These are phyloP conservation scores for Tyria jacobaeae DNA, from an alignment of 2,888 invertebrate genomes.

Conservation along the genomic window DNA sequence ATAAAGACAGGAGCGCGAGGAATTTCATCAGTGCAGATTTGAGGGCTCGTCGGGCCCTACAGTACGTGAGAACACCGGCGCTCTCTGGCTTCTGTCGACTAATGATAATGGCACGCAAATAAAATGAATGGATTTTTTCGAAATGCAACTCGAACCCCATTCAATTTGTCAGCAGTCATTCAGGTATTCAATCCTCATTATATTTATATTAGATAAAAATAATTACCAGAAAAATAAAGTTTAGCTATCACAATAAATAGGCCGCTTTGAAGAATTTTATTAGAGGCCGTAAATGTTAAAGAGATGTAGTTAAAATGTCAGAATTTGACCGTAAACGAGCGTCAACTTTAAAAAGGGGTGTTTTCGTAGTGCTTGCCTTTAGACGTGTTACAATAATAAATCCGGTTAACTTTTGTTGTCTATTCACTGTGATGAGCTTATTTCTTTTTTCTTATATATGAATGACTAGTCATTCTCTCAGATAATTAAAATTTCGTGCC, in stretches of 20 bases:
- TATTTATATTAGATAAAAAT: slow-evolving; percentile 54
- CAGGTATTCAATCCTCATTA: slow-evolving; percentile 52
- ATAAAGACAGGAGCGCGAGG: slow-evolving; percentile 77
- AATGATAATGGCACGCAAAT: slow-evolving; percentile 70
- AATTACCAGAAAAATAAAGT: slow-evolving; percentile 63
- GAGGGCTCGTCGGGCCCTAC: slow-evolving; percentile 69
- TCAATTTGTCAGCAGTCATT: slow-evolving; percentile 67
- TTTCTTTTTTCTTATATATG: slow-evolving; percentile 71
- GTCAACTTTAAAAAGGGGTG: slow-evolving; percentile 79
- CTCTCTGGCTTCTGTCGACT: slow-evolving; percentile 47
- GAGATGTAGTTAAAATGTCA: slow-evolving; percentile 83
- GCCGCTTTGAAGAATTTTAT: slow-evolving; percentile 80
- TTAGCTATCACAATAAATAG: slow-evolving; percentile 73
- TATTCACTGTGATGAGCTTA: slow-evolving; percentile 82
- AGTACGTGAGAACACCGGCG: slow-evolving; percentile 72
- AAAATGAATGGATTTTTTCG: slow-evolving; percentile 59
- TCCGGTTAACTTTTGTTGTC: slow-evolving; percentile 76
- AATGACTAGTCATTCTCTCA: slow-evolving; percentile 78
- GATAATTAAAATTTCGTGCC: slow-evolving; percentile 53
- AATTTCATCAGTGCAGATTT: slow-evolving; percentile 83
- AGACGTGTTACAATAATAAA: slow-evolving; percentile 74
- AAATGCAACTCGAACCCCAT: slow-evolving; percentile 56
- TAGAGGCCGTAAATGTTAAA: slow-evolving; percentile 77
- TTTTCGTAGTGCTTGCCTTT: slow-evolving; percentile 75
- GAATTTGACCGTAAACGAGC: slow-evolving; percentile 81